Evolutionary conservation across 2,113 vertebrate genomes (phyloP).

Genomic region (Rhinolophus ferrumequinum): DNA sequence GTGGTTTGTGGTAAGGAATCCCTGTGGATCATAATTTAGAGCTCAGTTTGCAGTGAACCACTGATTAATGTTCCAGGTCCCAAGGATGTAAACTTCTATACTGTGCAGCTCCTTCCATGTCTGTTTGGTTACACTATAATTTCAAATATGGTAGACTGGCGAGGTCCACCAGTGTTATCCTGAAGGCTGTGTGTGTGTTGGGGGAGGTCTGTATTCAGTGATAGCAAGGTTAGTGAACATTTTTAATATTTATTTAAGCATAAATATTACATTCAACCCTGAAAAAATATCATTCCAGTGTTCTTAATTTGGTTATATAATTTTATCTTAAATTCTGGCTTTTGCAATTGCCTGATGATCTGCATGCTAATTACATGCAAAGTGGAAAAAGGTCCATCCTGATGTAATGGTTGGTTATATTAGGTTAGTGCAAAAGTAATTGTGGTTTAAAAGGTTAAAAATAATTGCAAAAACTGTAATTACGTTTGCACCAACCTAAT

Average conservation of each 20-base stretch:
- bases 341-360: conserved; percentile 21
- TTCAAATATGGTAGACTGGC: not conserved
- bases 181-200: conserved; percentile 34
- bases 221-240: conserved; percentile 33
- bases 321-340: conserved; percentile 37
- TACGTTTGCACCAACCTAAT: too few species aligned
- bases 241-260: conserved; percentile 53
- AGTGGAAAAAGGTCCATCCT: not conserved
- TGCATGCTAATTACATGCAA: conserved; percentile 32
- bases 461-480: too few species aligned
- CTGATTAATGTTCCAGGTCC: conserved; percentile 70
- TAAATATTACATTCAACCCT: conserved; percentile 28
- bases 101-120: not conserved
- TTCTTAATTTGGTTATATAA: conserved; percentile 64
- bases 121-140: not conserved
- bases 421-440: too few species aligned
- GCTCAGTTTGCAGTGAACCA: conserved; percentile 58
- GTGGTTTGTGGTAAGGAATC: conserved; percentile 73
- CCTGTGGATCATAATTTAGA: conserved; percentile 70
- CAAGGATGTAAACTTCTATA: conserved; percentile 44
- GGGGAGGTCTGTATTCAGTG: not conserved
- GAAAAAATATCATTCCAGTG: conserved; percentile 65
- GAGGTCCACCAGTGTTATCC: not conserved
- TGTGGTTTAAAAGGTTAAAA: too few species aligned
- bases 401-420: not conserved